Evolutionary conservation across 1,140 invertebrate genomes (phyloP), one percentile per base, ranked within the genome.

Genomic region (Chrysoperla carnea): DNA sequence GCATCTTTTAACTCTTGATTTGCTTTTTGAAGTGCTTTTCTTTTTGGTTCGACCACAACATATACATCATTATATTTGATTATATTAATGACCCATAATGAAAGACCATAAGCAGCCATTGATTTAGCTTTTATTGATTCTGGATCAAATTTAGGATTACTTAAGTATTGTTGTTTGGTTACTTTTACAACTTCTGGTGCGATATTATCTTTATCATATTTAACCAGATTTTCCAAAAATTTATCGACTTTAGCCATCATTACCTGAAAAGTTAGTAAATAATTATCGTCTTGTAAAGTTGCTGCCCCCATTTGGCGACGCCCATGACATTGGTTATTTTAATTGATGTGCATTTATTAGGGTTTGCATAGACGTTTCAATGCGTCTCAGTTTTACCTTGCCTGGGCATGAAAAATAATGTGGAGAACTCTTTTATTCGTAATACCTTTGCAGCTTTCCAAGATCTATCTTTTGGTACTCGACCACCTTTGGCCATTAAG

Each of bases 131-230:
- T 60, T 48, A 97, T 84, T 41, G 84, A 77, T 14, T 91, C 84
- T 0, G 88, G 81, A 45, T 82, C 76, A 56, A 96, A 95, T 45
- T 91, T 86, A 36, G 76, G 69, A 52, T 73, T 66, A 54, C 74
- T 64, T 4, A 67, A 57, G 44, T 73, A 74, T n/a, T 67, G 67
- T 45, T 67, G 60, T 5, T 23, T 23, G 28, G 72, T 60, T 14
- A 69, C 71, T 64, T 88, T 90, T 6, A 89, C 76, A 37, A 90
- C 74, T 49, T 87, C 82, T 1, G 86, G 79, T 53, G 81, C 83
- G 57, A 96, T 95, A 56, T 92, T 86, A 59, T 95, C 89, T 59
- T 95, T 96, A 57, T 94, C 83, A 53, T 93, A 95, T 55, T 85
- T 84, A 14, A 85, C 73, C 13, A 97, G 65, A 48, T 81, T 75